phyloP scores from a whole-genome alignment of 1,140 invertebrate species.

The Eupeodes corollae region DNA sequence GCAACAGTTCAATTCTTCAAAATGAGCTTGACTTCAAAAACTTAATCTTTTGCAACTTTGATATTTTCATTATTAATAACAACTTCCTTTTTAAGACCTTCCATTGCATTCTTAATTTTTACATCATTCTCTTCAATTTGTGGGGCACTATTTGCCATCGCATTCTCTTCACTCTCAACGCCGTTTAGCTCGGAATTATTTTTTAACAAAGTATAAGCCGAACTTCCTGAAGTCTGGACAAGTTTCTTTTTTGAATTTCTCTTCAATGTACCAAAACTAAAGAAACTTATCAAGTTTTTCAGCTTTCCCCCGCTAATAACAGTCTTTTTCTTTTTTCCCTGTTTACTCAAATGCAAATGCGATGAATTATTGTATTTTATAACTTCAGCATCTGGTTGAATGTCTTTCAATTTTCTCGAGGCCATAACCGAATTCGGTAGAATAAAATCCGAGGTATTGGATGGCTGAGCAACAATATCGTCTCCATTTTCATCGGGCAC shows the following conservation, averaged over 20 bases:
- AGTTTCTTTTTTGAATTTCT: slow-evolving; percentile 23
- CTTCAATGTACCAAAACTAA: slow-evolving; percentile 10
- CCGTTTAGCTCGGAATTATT: slow-evolving; percentile 8
- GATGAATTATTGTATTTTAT: slow-evolving; percentile 21
- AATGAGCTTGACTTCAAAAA: too few species aligned
- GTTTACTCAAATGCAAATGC: slow-evolving; percentile 4
- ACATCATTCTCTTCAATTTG: too few species aligned
- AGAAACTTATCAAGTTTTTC: slow-evolving; percentile 17
- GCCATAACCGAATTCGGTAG: slow-evolving; percentile 12
- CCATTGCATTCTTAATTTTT: too few species aligned
- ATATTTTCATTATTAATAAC: too few species aligned
- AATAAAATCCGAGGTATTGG: not conserved
- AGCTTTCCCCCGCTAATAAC: slow-evolving; percentile 4
- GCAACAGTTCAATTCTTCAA: too few species aligned
- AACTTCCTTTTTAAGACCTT: too few species aligned
- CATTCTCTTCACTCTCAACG: not conserved
- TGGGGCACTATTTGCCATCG: slow-evolving; percentile 13
- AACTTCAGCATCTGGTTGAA: slow-evolving; percentile 30
- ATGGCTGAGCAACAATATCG: not conserved
- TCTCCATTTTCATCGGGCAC: not conserved
- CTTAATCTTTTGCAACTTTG: too few species aligned
- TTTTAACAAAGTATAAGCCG: slow-evolving; percentile 22
- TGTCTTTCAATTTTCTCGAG: slow-evolving; percentile 23
- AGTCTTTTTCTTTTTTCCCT: too few species aligned
- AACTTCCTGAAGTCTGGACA: slow-evolving; percentile 6